Evolutionary conservation across 1,140 invertebrate genomes (phyloP).

Genomic region (Argopecten irradians): DNA sequence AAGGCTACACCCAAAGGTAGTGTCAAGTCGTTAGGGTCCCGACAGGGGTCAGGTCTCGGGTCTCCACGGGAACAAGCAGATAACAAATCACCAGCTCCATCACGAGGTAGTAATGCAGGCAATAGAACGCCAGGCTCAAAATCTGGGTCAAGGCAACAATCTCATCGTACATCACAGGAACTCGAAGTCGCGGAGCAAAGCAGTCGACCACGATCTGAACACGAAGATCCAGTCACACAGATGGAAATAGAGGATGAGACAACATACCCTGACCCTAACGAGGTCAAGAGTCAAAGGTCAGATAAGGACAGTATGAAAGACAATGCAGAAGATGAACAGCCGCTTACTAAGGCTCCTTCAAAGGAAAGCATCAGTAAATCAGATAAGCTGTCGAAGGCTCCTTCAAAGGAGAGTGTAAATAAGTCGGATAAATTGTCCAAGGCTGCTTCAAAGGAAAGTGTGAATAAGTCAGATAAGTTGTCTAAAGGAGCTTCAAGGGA

Average conservation of each 20-base stretch:
- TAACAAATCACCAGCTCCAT: neutral
- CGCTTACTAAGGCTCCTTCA: slow-evolving; percentile 1
- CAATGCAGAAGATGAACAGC: neutral
- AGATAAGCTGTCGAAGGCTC: slow-evolving; percentile 30
- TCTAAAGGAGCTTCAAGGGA: slow-evolving; percentile 26
- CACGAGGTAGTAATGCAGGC: neutral
- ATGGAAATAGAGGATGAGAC: slow-evolving; percentile 46
- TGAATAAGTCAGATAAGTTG: slow-evolving; percentile 27
- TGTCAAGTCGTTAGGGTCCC: neutral
- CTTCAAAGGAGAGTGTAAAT: slow-evolving; percentile 41
- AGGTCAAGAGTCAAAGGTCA: slow-evolving; percentile 26
- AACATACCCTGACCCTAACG: slow-evolving; percentile 24
- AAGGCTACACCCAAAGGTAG: slow-evolving; percentile 26
- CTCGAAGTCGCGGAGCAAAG: slow-evolving; percentile 27
- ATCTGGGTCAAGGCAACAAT: neutral
- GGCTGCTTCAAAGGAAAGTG: neutral
- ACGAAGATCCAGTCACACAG: slow-evolving; percentile 50
- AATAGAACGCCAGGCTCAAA: neutral
- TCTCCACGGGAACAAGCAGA: neutral
- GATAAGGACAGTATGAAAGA: neutral
- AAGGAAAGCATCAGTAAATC: slow-evolving; percentile 30
- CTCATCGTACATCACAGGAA: slow-evolving; percentile 17
- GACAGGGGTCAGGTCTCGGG: neutral
- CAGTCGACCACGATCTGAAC: slow-evolving; percentile 43
- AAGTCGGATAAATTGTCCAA: neutral